These are phyloP conservation scores for Epizoanthus illoricatus DNA, from an alignment of 92 coral and sea anemone genomes.

Conservation along the genomic window DNA sequence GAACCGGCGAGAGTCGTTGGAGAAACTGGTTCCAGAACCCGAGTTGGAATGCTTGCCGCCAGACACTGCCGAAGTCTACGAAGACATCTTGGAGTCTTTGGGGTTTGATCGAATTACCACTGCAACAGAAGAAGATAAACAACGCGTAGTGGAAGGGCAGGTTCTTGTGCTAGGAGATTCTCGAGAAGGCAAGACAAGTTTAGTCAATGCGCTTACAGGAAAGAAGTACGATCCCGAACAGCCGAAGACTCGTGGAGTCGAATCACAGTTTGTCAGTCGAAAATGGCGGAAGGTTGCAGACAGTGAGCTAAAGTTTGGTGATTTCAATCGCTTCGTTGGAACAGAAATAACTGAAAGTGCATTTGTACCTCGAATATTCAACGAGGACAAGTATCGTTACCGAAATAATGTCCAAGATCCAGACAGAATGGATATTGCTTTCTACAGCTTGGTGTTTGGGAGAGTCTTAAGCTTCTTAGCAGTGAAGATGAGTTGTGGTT, in stretches of 20 bases:
- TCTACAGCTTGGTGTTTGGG: neutral
- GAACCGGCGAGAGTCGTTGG: neutral
- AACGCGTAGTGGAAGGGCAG: slow-evolving; percentile 51
- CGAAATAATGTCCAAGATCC: neutral
- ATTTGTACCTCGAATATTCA: slow-evolving; percentile 34
- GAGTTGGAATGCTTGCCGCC: slow-evolving; percentile 31
- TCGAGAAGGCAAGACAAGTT: slow-evolving; percentile 55
- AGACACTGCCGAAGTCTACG: slow-evolving; percentile 22
- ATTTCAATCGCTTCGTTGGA: slow-evolving; percentile 27
- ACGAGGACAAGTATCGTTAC: slow-evolving; percentile 21
- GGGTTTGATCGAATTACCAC: slow-evolving; percentile 27
- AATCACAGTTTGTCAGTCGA: slow-evolving; percentile 39
- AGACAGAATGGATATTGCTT: neutral
- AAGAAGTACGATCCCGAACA: slow-evolving; percentile 40
- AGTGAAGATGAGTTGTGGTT: neutral
- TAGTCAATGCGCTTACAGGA: slow-evolving; percentile 51
- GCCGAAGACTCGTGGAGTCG: slow-evolving; percentile 43
- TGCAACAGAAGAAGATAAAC: slow-evolving; percentile 16
- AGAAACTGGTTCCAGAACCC: slow-evolving; percentile 4
- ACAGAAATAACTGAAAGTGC: slow-evolving; percentile 5
- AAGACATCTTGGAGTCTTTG: slow-evolving; percentile 36
- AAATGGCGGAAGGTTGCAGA: slow-evolving; percentile 38
- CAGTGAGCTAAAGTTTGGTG: slow-evolving; percentile 34
- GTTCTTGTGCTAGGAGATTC: slow-evolving; percentile 55
- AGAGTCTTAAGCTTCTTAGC: neutral